Evolutionary conservation across 1,140 invertebrate genomes (phyloP), one percentile per base, ranked within the genome.

Genomic region (Saccostrea cuccullata): DNA sequence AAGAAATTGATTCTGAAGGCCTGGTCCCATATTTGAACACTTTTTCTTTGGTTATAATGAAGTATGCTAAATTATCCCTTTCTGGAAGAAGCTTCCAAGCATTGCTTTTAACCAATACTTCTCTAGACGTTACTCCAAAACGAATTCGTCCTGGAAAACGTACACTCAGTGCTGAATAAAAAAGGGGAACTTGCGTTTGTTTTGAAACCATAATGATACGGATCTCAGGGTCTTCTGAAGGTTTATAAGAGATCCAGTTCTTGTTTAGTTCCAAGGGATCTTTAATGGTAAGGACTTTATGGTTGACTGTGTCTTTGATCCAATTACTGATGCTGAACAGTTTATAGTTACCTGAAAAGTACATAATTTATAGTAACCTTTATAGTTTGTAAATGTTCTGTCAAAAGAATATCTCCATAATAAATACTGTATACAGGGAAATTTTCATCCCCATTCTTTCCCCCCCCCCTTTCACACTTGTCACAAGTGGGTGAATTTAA

Each of bases 111-210:
- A 90, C 64, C 70, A 73, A 70, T 26, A 89, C 84, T 12, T 91
- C 90, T 23, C 92, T 93, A 55, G 94, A 93, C 36, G 96, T 92
- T 47, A 94, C 93, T 26, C 95, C 96, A 93, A 96, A 95, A 88
- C 94, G 95, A 0, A 96, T 94, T 9, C 96, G 91, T 60, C 96
- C 96, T 73, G 95, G 95, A 93, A 96, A 96, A 91, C 95, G 96
- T 2, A 96, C 95, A 90, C 95, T 95, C 5, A 96, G 93, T n/a
- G 95, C 95, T 55, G 96, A 96, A 84, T 95, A 93, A 91, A 96
- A 96, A 86, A 96, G 90, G 15, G 96, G 96, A 23, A 95, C 93
- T 60, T 93, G 92, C 4, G 91, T 67, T 30, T 95, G 87, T 73
- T 94, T 92, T 13, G 96, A 95, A 73, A 96, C 93, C 12, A 96